Evolutionary conservation across 2,797 vertebrate genomes (phyloP), one percentile per base, ranked within the genome.

Genomic region (Sparus aurata): DNA sequence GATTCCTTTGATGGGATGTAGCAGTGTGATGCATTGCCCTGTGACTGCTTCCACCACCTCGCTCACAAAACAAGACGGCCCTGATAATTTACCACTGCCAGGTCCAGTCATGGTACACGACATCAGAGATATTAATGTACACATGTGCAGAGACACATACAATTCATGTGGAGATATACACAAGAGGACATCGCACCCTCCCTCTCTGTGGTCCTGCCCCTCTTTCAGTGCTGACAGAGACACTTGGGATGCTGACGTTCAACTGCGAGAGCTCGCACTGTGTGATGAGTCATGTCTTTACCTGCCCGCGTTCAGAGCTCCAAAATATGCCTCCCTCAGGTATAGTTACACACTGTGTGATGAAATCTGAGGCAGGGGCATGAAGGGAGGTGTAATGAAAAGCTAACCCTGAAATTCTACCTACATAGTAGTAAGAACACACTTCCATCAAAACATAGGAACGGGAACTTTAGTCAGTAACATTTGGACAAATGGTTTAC

Each of bases 231-330:
- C 59, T 75, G 66, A 63, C 71, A 17, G 65, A 74, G 27, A 68
- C 70, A 69, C 63, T 43, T 11, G 52, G 58, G 61, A 72, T 69
- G 60, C 53, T 80, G 73, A 84, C 64, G 63, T 73, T 74, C 58
- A 62, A 62, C 55, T 57, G 65, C 34, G 72, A 73, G 64, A 73
- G 60, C 53, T 80, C 70, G 68, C 63, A 49, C 53, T 68, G 69
- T 75, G 76, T 77, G 72, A 82, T 72, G 69, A 84, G 79, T 82
- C 70, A 75, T 79, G 70, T 61, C 68, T 64, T 70, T 72, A 5
- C 0, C 23, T 70, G 75, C n/a, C 75, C 54, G 55, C 25, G 47
- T 55, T 62, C 65, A 68, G 46, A 68, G 23, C 38, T 73, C 70
- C 57, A 64, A 47, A 77, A 82, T 75, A 53, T 67, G 59, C 41